phyloP scores from a whole-genome alignment of 1,140 invertebrate species.

The Eumeta japonica region DNA sequence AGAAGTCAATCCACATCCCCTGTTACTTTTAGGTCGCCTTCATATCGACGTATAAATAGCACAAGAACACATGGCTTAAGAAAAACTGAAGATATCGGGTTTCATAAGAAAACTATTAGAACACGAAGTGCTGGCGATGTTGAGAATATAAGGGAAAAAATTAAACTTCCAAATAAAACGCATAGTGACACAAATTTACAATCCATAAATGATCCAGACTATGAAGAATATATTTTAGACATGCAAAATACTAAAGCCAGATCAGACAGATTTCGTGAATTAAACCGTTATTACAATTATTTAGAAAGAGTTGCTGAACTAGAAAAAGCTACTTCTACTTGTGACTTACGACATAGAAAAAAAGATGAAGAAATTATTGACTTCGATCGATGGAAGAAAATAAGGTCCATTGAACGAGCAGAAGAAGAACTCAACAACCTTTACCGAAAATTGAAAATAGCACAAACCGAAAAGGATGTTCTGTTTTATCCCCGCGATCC shows the following conservation, averaged over 20 bases:
- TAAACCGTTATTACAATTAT: constrained; percentile 83
- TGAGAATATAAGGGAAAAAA: constrained; percentile 32
- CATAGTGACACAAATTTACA: constrained; percentile 38
- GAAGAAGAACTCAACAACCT: constrained; percentile 79
- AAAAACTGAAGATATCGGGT: constrained; percentile 26
- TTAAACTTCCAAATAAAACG: constrained; percentile 17
- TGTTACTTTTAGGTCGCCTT: constrained; percentile 64
- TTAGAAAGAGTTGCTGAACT: constrained; percentile 82
- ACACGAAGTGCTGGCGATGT: constrained; percentile 65
- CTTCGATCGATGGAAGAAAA: constrained; percentile 82
- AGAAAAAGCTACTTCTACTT: constrained; percentile 71
- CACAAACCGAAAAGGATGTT: constrained; percentile 81
- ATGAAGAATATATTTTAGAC: constrained; percentile 71
- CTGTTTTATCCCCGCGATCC: constrained; percentile 74
- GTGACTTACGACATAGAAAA: constrained; percentile 67
- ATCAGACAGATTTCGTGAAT: constrained; percentile 79
- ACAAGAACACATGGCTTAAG: constrained; percentile 41
- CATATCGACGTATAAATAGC: constrained; percentile 63
- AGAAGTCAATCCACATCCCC: constrained; percentile 54
- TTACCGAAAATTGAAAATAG: constrained; percentile 74
- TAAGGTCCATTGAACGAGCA: constrained; percentile 75
- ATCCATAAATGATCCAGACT: constrained; percentile 58
- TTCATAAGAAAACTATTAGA: constrained; percentile 48
- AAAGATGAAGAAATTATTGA: constrained; percentile 79
- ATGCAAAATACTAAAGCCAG: constrained; percentile 70